Percentiles rank a stretch among this genome's conserved stretches.
phyloP scores from a whole-genome alignment of 1,140 invertebrate species.

The Ooceraea biroi region DNA sequence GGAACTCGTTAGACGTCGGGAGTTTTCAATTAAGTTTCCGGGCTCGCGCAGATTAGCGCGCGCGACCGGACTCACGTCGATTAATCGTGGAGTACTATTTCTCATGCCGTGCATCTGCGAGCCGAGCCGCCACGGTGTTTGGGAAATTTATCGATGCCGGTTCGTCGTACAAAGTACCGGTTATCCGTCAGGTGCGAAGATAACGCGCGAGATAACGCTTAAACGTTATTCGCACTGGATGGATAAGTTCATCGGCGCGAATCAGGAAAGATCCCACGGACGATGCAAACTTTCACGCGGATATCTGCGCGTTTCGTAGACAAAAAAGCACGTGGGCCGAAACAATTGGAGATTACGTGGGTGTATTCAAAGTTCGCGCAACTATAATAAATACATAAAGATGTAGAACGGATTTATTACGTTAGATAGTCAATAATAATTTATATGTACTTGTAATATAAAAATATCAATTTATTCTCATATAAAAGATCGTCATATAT shows the following conservation, averaged over 20 bases:
- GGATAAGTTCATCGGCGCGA: conserved; percentile 27
- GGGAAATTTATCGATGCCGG: conserved; percentile 61
- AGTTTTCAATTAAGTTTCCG: conserved; percentile 80
- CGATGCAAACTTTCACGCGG: conserved; percentile 28
- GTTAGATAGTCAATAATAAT: neutral
- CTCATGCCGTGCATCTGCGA: conserved; percentile 6
- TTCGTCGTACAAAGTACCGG: conserved; percentile 45
- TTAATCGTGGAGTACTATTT: conserved; percentile 74
- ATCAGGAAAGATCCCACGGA: conserved; percentile 11
- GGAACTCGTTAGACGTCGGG: conserved; percentile 72
- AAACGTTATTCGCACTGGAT: conserved; percentile 34
- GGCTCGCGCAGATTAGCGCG: conserved; percentile 67
- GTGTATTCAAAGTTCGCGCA: conserved; percentile 7
- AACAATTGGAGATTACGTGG: conserved; percentile 25
- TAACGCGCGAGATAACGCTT: conserved; percentile 49
- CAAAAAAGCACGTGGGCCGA: conserved; percentile 8
- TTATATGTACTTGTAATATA: neutral
- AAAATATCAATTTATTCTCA: neutral
- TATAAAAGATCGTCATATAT: neutral
- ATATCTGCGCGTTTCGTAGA: conserved; percentile 20
- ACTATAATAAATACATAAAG: neutral
- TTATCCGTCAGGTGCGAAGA: conserved; percentile 57
- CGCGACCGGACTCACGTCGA: conserved; percentile 66
- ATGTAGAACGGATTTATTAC: neutral
- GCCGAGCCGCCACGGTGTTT: conserved; percentile 15